Evolutionary conservation across 2,888 invertebrate genomes (phyloP), one percentile per base, ranked within the genome.

Genomic region (Carpatolechia fugitivella): DNA sequence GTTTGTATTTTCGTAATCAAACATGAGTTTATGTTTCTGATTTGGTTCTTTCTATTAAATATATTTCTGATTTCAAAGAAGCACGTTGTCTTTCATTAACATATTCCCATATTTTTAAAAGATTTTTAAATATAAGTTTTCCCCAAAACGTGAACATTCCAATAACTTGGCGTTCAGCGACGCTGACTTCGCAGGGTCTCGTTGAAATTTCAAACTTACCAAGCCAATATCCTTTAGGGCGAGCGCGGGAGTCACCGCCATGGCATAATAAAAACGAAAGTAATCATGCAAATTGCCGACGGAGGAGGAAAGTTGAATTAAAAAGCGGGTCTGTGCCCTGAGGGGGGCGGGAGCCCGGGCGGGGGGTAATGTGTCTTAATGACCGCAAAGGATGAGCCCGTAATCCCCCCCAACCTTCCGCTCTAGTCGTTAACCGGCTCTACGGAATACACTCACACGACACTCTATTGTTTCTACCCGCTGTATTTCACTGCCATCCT

Each of bases 241-340:
- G 70, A 66, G 47, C 65, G 66, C 66, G 58, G 60, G 58, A 72
- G 72, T 72, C 76, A 73, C 65, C 72, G 69, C 65, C 62, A 69
- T 70, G 71, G 80, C 79, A 80, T 85, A 88, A 89, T 89, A 88
- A 90, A 90, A 90, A 85, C 80, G 85, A 88, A 87, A 89, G 90
- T 89, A 89, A 90, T 90, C 90, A 90, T 90, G 90, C 90, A 90
- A 90, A 90, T 90, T 87, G 87, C 77, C 72, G 74, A 76, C 73
- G 81, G 78, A 70, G 78, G 73, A 84, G 79, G 81, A 84, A 89
- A 88, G 90, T 89, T 88, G 90, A 90, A 90, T 90, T 90, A 90
- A 90, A 89, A 88, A 85, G 80, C 81, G 80, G 81, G 79, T 76
- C 72, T 72, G 75, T 66, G 70, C 68, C 58, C 46, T 20, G 47